Conservation (phyloP, 2,888 invertebrate genomes). For the Orthosia gracilis region DNA sequence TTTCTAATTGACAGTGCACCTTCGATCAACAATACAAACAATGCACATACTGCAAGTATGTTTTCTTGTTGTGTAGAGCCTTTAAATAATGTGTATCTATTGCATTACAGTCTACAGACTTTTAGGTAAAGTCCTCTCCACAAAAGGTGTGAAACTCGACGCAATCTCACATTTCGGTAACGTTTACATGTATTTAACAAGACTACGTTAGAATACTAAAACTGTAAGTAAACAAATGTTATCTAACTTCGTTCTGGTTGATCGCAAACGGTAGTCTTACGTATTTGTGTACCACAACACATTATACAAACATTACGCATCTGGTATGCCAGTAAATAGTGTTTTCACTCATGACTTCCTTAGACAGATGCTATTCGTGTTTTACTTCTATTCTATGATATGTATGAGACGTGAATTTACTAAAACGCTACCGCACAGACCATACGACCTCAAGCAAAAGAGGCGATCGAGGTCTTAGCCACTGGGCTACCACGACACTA, state of each 20-base stretch:
- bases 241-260: conserved; percentile 56
- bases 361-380: background rate
- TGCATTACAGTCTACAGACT: background rate
- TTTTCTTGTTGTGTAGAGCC: background rate
- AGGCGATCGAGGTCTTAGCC: too few relatives aligned
- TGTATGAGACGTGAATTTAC: too few relatives aligned
- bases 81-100: too few relatives aligned
- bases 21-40: too few relatives aligned
- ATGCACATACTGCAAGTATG: background rate
- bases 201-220: conserved; percentile 42
- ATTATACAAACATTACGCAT: conserved; percentile 36
- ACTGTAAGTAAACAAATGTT: conserved; percentile 51
- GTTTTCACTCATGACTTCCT: conserved; percentile 28
- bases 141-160: conserved; percentile 10
- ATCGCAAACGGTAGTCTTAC: conserved; percentile 40
- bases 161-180: conserved; percentile 18
- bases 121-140: background rate
- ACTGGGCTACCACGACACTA: too few relatives aligned
- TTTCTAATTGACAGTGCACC: too few relatives aligned
- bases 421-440: background rate
- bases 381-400: background rate
- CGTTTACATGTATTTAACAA: conserved; percentile 40
- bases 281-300: conserved; percentile 41
- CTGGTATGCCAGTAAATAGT: conserved; percentile 28
- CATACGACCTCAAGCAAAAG: too few relatives aligned